Base-by-base conservation (phyloP, 2,113 vertebrate genomes). In the Epinephelus fuscoguttatus region DNA sequence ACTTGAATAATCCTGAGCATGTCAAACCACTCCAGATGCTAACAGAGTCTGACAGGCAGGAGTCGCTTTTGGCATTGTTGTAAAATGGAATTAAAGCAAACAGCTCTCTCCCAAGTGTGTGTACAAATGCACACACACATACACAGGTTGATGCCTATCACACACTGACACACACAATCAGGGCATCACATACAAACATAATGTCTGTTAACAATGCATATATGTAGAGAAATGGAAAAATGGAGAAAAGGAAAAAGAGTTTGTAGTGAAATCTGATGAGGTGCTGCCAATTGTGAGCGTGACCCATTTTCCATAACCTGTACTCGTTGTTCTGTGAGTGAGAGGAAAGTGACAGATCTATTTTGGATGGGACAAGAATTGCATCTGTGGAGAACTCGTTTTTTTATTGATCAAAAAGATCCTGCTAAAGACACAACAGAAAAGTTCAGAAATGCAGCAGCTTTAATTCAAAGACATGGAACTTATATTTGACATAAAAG, bases 61-160 rank as follows among this genome's bases (percentile, higher is more conserved):
- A 82, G 77, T 82, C 42, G 91, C 94, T 94, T 92, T 93, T 86
- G 91, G 93, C 92, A 81, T 92, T 93, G 88, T 93, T 92, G 92
- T 92, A 77, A 88, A 92, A 90, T 78, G 75, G 85, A 87, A 93
- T 90, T 91, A 89, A 93, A 90, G 89, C 86, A 90, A 74, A 42
- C 81, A 64, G 80, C 75, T 75, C 67, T 79, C 84, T 85, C 80
- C 82, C 25, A 3, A 72, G 87, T 72, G 42, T 61, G 55, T 49
- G 23, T 63, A 60, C 71, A 63, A 30, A 78, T 23, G 37, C 52
- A 53, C 50, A 62, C 52, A 63, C 61, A 82, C 37, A 21, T 23
- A 27, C 40, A 40, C 3, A 53, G 53, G 62, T 62, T 68, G 53
- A 70, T 59, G 78, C 61, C 74, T 75, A 61, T 74, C 74, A 75